phyloP scores from a whole-genome alignment of 2,888 invertebrate genomes.

The Synergus umbraculus region DNA sequence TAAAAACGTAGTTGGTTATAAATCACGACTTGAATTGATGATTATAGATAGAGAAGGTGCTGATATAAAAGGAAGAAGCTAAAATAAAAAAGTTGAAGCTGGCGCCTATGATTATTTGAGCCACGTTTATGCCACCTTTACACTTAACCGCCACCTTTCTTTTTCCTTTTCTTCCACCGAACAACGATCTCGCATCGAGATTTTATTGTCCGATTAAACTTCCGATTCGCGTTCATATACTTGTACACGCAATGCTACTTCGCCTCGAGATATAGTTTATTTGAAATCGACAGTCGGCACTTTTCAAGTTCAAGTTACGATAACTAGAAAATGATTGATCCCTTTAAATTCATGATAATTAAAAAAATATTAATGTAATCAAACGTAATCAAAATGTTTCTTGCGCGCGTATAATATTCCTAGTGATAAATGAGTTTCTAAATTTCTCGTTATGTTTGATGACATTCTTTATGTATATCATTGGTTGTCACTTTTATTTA shows the following conservation, averaged over 20 bases:
- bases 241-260: constrained; percentile 38
- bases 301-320: constrained; percentile 24
- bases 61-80: constrained; percentile 17
- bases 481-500: not conserved
- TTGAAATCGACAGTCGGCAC: constrained; percentile 20
- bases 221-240: constrained; percentile 34
- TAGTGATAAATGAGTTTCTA: not conserved
- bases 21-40: constrained; percentile 1
- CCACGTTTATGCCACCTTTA: constrained; percentile 9
- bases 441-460: not conserved
- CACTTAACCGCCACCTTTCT: constrained; percentile 21
- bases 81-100: constrained; percentile 16
- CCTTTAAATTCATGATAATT: too few species aligned
- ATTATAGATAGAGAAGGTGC: constrained; percentile 15
- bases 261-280: constrained; percentile 25
- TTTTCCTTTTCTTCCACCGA: constrained; percentile 23
- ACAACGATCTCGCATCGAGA: constrained; percentile 38
- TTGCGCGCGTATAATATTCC: too few species aligned
- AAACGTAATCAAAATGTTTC: too few species aligned
- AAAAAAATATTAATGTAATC: too few species aligned
- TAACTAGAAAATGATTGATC: not conserved
- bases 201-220: constrained; percentile 41
- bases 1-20: not conserved
- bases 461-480: not conserved
- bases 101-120: constrained; percentile 37